Percentiles rank a stretch among this genome's conserved stretches.
Conservation (phyloP, 2,113 vertebrate genomes). For the Apodemus sylvaticus region DNA sequence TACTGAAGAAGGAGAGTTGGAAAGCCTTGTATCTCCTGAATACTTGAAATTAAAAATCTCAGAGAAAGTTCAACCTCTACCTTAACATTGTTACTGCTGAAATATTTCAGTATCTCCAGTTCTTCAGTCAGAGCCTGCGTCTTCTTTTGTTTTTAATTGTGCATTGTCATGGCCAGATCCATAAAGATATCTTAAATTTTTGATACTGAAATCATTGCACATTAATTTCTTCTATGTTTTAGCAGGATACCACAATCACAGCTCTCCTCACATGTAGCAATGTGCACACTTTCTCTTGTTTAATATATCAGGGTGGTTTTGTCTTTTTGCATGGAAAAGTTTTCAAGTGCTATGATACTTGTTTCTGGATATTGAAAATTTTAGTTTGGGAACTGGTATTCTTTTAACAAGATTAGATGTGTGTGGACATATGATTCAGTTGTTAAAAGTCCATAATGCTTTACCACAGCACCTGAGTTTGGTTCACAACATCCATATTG, state of each 20-base stretch:
- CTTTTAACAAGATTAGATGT: neutral
- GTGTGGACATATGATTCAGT: neutral
- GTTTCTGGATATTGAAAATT: neutral
- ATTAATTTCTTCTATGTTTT: neutral
- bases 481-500: neutral
- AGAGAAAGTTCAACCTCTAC: neutral
- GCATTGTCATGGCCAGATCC: neutral
- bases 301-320: neutral
- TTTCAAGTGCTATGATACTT: neutral
- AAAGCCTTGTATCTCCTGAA: neutral
- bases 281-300: neutral
- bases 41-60: constrained; percentile 10
- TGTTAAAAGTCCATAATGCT: neutral
- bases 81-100: neutral
- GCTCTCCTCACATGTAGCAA: neutral
- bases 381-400: neutral
- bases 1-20: neutral
- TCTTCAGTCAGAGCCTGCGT: neutral
- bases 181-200: neutral
- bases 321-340: neutral
- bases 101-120: neutral
- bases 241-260: neutral
- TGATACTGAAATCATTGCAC: neutral
- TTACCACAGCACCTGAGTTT: neutral
- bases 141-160: neutral